Percentiles rank a stretch among this genome's conserved stretches.
Evolutionary conservation across 2,113 vertebrate species (phyloP).

Genomic region (Malurus elegans): DNA sequence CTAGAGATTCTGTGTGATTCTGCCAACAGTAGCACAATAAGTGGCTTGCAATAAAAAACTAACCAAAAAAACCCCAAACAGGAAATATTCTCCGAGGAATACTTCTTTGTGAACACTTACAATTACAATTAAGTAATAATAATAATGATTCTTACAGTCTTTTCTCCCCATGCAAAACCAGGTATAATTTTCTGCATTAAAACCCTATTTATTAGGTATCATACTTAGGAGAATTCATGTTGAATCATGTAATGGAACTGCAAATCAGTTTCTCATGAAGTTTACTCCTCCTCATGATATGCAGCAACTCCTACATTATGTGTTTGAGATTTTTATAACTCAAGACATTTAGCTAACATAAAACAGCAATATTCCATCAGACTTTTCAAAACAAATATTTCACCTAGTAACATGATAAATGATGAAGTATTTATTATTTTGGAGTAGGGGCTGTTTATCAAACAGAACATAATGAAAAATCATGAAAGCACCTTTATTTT

Average conservation of each 20-base stretch:
- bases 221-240: neutral
- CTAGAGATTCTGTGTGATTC: neutral
- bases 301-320: neutral
- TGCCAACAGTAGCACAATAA: neutral
- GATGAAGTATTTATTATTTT: neutral
- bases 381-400: neutral
- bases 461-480: neutral
- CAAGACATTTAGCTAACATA: neutral
- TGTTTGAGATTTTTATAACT: neutral
- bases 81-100: neutral
- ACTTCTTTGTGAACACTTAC: neutral
- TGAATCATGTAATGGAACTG: neutral
- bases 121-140: neutral
- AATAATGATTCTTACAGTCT: neutral
- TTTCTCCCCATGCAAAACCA: neutral
- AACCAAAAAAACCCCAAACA: neutral
- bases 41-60: neutral
- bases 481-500: neutral
- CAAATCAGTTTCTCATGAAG: slow-evolving; percentile 11
- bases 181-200: neutral
- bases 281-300: slow-evolving; percentile 10
- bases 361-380: neutral
- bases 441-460: neutral
- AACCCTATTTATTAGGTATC: neutral
- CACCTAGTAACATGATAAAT: neutral